These are phyloP conservation scores for Lasioglossum villosulum DNA, from an alignment of 2,888 invertebrate genomes.

Conservation along the genomic window DNA sequence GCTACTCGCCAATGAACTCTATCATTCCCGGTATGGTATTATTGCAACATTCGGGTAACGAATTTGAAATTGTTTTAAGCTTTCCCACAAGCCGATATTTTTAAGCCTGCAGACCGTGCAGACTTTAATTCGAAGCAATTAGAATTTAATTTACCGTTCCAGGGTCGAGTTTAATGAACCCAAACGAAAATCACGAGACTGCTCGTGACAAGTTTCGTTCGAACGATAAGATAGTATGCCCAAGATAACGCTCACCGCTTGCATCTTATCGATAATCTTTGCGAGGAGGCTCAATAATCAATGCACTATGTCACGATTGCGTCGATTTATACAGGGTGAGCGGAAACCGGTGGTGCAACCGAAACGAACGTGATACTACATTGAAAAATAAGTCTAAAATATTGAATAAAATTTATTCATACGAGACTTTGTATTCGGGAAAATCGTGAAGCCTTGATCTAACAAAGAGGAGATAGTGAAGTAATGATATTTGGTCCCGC, in stretches of 20 bases:
- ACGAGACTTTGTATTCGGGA: too few species aligned
- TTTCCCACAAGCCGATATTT: not conserved
- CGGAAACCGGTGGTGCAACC: not conserved
- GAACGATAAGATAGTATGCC: not conserved
- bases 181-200: not conserved
- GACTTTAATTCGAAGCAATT: not conserved
- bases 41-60: too few species aligned
- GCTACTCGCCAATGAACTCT: not conserved
- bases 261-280: constrained; percentile 10
- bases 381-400: not conserved
- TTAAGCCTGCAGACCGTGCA: not conserved
- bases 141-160: constrained; percentile 3
- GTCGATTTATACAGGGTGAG: not conserved
- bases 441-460: too few species aligned
- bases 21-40: not conserved
- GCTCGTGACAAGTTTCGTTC: not conserved
- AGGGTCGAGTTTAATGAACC: constrained; percentile 8
- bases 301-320: not conserved
- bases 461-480: too few species aligned
- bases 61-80: not conserved
- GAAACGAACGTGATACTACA: not conserved
- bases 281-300: not conserved
- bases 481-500: too few species aligned
- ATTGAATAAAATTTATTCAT: not conserved
- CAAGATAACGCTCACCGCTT: not conserved